Evolutionary conservation across 2,797 vertebrate genomes (phyloP).

Genomic region (Darevskia nairensis): DNA sequence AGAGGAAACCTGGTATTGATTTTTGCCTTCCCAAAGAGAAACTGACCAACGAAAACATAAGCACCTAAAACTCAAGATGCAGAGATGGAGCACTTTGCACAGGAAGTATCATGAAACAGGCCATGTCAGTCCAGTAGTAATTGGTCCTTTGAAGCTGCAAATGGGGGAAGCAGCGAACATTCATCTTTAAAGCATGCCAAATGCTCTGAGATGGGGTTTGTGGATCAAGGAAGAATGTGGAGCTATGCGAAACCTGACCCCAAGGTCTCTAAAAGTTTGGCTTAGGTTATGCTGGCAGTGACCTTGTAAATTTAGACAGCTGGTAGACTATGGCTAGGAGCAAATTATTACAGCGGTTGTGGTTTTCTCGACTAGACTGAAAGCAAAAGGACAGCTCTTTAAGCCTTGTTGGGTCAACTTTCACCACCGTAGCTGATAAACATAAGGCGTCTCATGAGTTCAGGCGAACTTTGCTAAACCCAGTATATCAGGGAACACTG

Average conservation of each 20-base stretch:
- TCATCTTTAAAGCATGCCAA: conserved; percentile 76
- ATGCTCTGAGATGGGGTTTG: conserved; percentile 73
- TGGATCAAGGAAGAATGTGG: conserved; percentile 80
- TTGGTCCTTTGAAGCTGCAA: conserved; percentile 78
- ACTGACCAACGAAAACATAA: conserved; percentile 57
- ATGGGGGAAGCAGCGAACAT: conserved; percentile 76
- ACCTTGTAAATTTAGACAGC: conserved; percentile 84
- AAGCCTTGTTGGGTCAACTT: conserved; percentile 65
- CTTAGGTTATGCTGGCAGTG: conserved; percentile 72
- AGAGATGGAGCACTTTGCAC: conserved; percentile 68
- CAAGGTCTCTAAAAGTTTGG: conserved; percentile 72
- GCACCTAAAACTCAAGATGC: conserved; percentile 55
- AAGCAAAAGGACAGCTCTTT: conserved; percentile 69
- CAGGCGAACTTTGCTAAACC: neutral
- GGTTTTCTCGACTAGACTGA: conserved; percentile 69
- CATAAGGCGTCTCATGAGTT: conserved; percentile 55
- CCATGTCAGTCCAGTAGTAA: conserved; percentile 69
- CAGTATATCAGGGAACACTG: neutral
- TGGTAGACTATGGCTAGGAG: conserved; percentile 74
- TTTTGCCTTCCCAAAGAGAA: conserved; percentile 66
- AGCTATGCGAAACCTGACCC: conserved; percentile 81
- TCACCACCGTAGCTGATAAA: conserved; percentile 60
- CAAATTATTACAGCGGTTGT: conserved; percentile 74
- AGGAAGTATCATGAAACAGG: conserved; percentile 77
- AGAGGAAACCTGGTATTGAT: conserved; percentile 60